These are phyloP conservation scores for Dasyornis broadbenti DNA, from an alignment of 2,113 vertebrate genomes.

Conservation along the genomic window DNA sequence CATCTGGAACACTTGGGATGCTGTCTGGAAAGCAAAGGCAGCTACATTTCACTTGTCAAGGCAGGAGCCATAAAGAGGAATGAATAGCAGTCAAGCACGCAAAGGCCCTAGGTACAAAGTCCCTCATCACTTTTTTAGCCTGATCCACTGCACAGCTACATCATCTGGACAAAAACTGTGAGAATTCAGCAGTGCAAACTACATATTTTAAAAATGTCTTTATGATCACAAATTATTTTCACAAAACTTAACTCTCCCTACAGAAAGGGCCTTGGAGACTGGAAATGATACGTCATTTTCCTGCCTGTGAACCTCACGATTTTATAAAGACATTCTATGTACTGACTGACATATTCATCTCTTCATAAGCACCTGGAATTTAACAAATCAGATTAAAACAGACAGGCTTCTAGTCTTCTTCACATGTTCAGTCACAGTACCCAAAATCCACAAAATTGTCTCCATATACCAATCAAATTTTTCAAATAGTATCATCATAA, in stretches of 20 bases:
- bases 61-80: conserved; percentile 8
- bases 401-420: background rate
- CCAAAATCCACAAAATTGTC: background rate
- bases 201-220: background rate
- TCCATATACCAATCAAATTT: background rate
- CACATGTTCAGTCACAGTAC: background rate
- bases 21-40: conserved; percentile 22
- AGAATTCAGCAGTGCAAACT: background rate
- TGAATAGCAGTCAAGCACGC: conserved; percentile 8
- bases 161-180: background rate
- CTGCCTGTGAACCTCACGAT: background rate
- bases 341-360: background rate
- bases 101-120: background rate
- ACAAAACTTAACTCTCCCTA: background rate
- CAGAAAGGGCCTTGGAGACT: background rate
- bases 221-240: background rate
- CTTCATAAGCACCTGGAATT: background rate
- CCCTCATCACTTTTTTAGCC: background rate
- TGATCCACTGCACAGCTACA: background rate
- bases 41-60: conserved; percentile 39
- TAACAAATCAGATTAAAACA: background rate
- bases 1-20: conserved; percentile 5
- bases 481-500: background rate
- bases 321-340: background rate
- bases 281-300: background rate